Percentiles rank a stretch among this genome's conserved stretches.
Evolutionary conservation across 2,888 invertebrate species (phyloP).

Genomic region (Archips xylosteana): DNA sequence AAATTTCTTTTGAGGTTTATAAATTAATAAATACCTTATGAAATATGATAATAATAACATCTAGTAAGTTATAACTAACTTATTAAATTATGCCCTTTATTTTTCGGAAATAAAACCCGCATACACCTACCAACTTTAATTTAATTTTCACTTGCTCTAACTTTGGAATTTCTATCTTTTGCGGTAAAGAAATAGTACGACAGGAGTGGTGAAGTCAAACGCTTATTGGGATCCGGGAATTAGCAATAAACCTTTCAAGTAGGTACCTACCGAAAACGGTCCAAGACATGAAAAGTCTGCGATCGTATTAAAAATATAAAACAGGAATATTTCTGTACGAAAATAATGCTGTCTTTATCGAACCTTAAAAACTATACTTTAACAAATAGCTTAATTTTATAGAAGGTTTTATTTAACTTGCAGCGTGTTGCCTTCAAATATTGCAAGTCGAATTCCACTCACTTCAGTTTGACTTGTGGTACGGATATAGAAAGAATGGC

Average conservation of each 20-base stretch:
- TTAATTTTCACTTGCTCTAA: not conserved
- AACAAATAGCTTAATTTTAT: no score
- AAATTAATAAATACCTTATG: no score
- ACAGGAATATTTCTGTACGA: not conserved
- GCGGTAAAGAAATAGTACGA: conserved; percentile 54
- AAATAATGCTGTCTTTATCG: no score
- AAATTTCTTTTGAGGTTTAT: no score
- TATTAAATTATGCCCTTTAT: no score
- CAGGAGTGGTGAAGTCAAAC: conserved; percentile 57
- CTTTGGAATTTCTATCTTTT: conserved; percentile 31
- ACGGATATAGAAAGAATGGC: no score
- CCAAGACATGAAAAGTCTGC: not conserved
- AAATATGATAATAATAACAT: no score
- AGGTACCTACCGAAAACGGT: not conserved
- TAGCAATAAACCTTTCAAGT: conserved; percentile 62
- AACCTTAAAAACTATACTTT: not conserved
- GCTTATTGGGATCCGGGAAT: conserved; percentile 70
- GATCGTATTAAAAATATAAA: not conserved
- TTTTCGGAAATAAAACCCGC: not conserved
- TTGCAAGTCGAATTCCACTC: no score
- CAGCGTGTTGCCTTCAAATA: no score
- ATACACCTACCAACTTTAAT: not conserved
- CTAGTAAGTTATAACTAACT: no score
- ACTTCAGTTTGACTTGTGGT: no score
- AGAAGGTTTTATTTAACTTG: no score